Evolutionary conservation across 2,113 vertebrate species (phyloP), one percentile per base, ranked within the genome.

Genomic region (Psilopsiagon aurifrons): DNA sequence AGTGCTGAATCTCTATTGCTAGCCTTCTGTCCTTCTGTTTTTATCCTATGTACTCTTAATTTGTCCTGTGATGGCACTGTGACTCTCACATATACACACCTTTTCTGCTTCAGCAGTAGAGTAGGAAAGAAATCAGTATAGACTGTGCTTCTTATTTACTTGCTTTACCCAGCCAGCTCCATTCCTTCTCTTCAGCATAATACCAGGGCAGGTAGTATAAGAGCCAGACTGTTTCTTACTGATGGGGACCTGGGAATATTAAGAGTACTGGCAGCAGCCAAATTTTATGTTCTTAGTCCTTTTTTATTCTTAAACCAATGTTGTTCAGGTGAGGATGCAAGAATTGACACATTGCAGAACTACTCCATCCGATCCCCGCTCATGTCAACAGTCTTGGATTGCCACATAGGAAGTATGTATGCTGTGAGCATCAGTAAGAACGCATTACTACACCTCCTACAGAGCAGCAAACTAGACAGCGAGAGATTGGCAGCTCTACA

Each of bases 401-500:
- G 97, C 67, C 17, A 7, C 5, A 68, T 86, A 7, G 99, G 99
- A 67, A 98, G 71, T 70, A 93, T 99, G 83, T 98, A 98, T 68
- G 55, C 83, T 0, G 94, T 94, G 2, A 95, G 94, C 60, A 95
- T 99, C 18, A 98, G 97, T 97, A 95, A 97, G 12, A 86, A 91
- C 0, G 97, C 97, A 70, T 83, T 99, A 79, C 79, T 99, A 63
- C 88, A 95, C 77, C 95, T 99, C 33, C 98, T 99, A 0, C 85
- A 93, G 93, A 93, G 76, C 57, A 96, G 97, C 62, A 83, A 78
- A 83, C 95, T 4, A 7, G 99, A 99, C 92, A 97, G 96, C 5
- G 98, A 99, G 83, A 98, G 97, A 64, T 66, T 99, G 95, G 99
- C 99, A 6, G 97, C 97, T 4, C 96, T 99, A 81, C 99, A 99